Evolutionary conservation across 2,888 invertebrate genomes (phyloP), one percentile per base, ranked within the genome.

Genomic region (Drosophila paucipuncta): DNA sequence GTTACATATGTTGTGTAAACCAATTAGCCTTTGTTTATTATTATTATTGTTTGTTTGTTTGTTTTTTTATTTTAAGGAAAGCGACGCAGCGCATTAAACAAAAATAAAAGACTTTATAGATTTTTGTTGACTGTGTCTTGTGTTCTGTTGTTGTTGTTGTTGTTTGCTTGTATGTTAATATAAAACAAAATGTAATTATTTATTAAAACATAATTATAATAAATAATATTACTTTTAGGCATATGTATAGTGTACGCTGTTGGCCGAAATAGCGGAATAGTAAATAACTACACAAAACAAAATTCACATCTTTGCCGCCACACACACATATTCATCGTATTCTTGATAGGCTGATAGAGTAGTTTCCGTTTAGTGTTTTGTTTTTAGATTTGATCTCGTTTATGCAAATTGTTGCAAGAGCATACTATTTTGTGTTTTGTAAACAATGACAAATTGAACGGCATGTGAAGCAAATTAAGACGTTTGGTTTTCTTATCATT

Each of bases 171-270:
- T 75, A 64, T 79, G 82, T 74, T 79, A 82, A 82, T 79, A 74
- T 67, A 73, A 82, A 83, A 80, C 78, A 76, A 87, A 87, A 82
- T 87, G 78, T 71, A 90, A 91, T 91, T 88, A 90, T 91, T 91
- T 90, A 89, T 91, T 91, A 88, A 86, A 86, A 90, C 89, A 82
- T 82, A 82, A 82, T 76, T 74, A 85, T 85, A 91, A 91, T 88
- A 88, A 91, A 86, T 90, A 91, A 91, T 87, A 86, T 79, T 83
- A 85, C 70, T 69, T 80, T 79, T 80, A 80, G 81, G 81, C 81
- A 80, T 79, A 79, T 74, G 66, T 65, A 63, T 86, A 86, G 82
- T 66, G 71, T 80, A 76, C 72, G 79, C 73, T 77, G 60, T 80
- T 81, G 80, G 80, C 78, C 70, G 62, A 74, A 80, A 80, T 73